Evolutionary conservation across 1,140 invertebrate genomes (phyloP).

Genomic region (Sitodiplosis mosellana): DNA sequence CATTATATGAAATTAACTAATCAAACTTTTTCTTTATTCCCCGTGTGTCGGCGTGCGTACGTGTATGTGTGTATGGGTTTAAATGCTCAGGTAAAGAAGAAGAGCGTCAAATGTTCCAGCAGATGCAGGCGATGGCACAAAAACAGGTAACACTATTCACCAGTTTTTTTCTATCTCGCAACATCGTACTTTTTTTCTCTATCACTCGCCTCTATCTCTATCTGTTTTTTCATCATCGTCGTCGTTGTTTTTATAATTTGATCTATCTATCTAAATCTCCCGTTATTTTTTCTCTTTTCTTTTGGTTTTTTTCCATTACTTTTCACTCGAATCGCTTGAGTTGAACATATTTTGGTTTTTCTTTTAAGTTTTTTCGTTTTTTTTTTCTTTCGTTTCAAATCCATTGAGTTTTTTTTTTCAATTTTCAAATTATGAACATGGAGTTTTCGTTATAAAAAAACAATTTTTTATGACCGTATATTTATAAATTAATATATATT

Average conservation of each 20-base stretch:
- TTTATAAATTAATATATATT: no score
- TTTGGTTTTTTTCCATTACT: not conserved
- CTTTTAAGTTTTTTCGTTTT: not conserved
- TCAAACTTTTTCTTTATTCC: not conserved
- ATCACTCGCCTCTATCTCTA: conserved; percentile 1
- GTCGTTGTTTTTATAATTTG: conserved; percentile 1
- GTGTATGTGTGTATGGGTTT: not conserved
- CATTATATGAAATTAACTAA: not conserved
- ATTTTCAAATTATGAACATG: not conserved
- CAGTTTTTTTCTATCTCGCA: conserved; percentile 13
- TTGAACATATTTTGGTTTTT: not conserved
- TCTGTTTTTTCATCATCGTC: not conserved
- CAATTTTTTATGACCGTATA: no score
- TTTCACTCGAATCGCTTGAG: not conserved
- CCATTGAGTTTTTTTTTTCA: not conserved
- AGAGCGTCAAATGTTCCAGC: conserved; percentile 85
- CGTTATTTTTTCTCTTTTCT: not conserved
- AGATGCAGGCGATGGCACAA: conserved; percentile 88
- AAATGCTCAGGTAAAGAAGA: conserved; percentile 79
- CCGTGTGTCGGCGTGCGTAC: not conserved
- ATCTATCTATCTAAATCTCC: not conserved
- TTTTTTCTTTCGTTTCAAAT: not conserved
- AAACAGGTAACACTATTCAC: conserved; percentile 85
- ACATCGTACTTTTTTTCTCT: conserved; percentile 4
- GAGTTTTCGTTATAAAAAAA: not conserved